Conservation (phyloP, 2,888 invertebrate species). For the Apotomis turbidana region DNA sequence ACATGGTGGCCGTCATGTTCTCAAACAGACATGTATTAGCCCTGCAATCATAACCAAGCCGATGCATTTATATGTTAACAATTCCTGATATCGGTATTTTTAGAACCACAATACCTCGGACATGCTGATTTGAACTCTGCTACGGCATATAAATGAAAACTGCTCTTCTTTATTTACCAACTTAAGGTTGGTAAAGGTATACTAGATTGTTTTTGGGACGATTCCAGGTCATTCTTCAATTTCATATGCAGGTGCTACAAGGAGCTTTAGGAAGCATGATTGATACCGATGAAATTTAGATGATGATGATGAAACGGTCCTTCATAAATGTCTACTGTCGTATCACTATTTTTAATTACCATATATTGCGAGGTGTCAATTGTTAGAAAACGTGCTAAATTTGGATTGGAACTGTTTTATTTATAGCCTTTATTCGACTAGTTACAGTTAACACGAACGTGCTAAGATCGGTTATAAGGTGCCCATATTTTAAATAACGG, state of each 20-base stretch:
- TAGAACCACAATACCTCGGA: background rate
- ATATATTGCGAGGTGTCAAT: conserved; percentile 15
- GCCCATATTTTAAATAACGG: conserved; percentile 3
- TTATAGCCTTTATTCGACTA: conserved; percentile 9
- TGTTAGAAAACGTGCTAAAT: conserved; percentile 9
- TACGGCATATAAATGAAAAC: too few species aligned
- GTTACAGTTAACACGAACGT: conserved; percentile 4
- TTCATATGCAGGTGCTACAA: too few species aligned
- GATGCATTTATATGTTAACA: background rate
- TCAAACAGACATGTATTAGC: background rate
- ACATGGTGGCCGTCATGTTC: conserved; percentile 25
- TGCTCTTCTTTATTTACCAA: too few species aligned
- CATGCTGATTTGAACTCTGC: background rate
- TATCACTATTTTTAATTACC: conserved; percentile 26
- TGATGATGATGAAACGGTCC: too few species aligned
- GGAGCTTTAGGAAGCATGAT: too few species aligned
- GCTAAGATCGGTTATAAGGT: conserved; percentile 18
- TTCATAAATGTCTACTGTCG: background rate
- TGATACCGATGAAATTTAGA: too few species aligned
- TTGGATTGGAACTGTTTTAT: background rate
- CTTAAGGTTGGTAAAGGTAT: too few species aligned
- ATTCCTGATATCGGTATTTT: background rate
- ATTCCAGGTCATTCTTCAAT: too few species aligned
- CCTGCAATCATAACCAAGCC: background rate
- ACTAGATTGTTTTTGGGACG: too few species aligned